Percentiles rank a stretch among this genome's conserved stretches.
Evolutionary conservation across 2,888 invertebrate genomes (phyloP).

Genomic region (Maniola hyperantus): DNA sequence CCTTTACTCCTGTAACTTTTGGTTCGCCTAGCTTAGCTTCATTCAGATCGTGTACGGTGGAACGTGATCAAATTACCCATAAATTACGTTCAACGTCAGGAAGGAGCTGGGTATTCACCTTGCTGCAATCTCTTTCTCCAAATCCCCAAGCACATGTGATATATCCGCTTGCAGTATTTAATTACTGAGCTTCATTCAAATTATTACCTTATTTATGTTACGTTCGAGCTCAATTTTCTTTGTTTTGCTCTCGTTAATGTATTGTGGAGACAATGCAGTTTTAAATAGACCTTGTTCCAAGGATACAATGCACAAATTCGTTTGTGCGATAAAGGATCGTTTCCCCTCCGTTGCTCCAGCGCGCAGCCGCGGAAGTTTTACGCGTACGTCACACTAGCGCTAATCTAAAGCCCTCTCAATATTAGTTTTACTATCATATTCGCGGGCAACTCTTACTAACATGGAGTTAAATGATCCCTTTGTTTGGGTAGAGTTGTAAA

Average conservation of each 20-base stretch:
- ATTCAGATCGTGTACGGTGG: slow-evolving; percentile 22
- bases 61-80: slow-evolving; percentile 36
- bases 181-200: slow-evolving; percentile 34
- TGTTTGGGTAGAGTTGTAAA: slow-evolving; percentile 3
- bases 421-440: slow-evolving; percentile 31
- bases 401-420: slow-evolving; percentile 46
- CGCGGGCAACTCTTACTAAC: slow-evolving; percentile 19
- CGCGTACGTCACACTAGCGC: slow-evolving; percentile 74
- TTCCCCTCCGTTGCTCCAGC: slow-evolving; percentile 53
- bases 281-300: slow-evolving; percentile 61
- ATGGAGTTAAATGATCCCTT: slow-evolving; percentile 3
- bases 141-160: slow-evolving; percentile 64
- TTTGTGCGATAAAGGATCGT: slow-evolving; percentile 47
- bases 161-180: slow-evolving; percentile 62
- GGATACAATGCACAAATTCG: slow-evolving; percentile 65
- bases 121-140: slow-evolving; percentile 68
- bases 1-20: not conserved
- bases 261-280: slow-evolving; percentile 53
- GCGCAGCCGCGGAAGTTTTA: slow-evolving; percentile 75
- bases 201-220: slow-evolving; percentile 37
- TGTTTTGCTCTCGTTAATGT: slow-evolving; percentile 48
- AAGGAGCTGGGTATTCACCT: slow-evolving; percentile 58
- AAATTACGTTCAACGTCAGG: slow-evolving; percentile 38
- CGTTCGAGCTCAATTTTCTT: slow-evolving; percentile 19
- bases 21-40: not conserved